These are phyloP conservation scores for Otus sunia DNA, from an alignment of 2,113 vertebrate genomes.

Conservation along the genomic window DNA sequence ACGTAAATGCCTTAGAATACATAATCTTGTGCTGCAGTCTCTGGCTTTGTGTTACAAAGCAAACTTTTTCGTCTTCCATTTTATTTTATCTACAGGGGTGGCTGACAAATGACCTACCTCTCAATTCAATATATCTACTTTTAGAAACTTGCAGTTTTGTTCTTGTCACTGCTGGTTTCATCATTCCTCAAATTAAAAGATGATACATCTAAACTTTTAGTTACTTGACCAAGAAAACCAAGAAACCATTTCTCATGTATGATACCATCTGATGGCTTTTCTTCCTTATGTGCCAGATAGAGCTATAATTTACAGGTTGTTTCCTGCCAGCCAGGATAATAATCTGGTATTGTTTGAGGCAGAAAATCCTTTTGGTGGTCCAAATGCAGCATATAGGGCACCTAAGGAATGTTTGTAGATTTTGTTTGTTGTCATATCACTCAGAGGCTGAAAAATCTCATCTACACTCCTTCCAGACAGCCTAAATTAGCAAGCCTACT, in stretches of 20 bases:
- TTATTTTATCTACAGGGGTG: background rate
- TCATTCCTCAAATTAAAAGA: conserved; percentile 53
- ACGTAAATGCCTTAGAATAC: background rate
- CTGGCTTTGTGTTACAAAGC: background rate
- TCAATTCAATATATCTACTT: background rate
- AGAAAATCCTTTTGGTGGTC: background rate
- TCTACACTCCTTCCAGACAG: background rate
- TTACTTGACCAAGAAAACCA: background rate
- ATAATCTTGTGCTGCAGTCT: background rate
- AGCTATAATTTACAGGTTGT: background rate
- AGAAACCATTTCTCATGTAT: background rate
- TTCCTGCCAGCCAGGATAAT: background rate
- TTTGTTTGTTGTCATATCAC: background rate
- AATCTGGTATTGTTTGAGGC: background rate
- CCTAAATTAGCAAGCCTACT: background rate
- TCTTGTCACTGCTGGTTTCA: conserved; percentile 11
- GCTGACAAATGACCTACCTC: conserved; percentile 22
- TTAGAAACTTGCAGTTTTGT: conserved; percentile 11
- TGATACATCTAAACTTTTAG: background rate
- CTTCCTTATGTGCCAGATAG: background rate
- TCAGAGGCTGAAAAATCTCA: background rate
- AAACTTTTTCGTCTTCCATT: background rate
- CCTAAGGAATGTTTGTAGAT: background rate
- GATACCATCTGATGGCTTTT: background rate
- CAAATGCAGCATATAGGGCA: background rate